These are phyloP conservation scores for Euclidia mi DNA, from an alignment of 2,888 invertebrate species.

Conservation along the genomic window DNA sequence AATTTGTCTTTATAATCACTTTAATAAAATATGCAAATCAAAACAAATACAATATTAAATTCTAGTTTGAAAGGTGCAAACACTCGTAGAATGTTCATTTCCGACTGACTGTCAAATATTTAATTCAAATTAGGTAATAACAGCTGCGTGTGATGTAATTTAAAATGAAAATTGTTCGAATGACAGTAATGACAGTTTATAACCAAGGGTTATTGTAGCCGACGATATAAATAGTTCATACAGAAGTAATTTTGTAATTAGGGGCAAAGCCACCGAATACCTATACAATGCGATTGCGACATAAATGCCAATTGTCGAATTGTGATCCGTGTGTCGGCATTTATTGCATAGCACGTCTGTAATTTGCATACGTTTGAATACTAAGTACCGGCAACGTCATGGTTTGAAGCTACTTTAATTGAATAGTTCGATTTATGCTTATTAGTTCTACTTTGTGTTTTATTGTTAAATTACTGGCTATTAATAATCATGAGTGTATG, in stretches of 20 bases:
- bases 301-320: conserved; percentile 88
- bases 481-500: conserved; percentile 21
- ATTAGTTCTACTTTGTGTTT: conserved; percentile 75
- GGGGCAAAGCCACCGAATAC: conserved; percentile 39
- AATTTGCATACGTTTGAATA: conserved; percentile 90
- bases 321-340: conserved; percentile 88
- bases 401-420: conserved; percentile 87
- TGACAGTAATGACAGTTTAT: conserved; percentile 36
- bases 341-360: conserved; percentile 89
- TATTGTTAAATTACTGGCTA: conserved; percentile 52
- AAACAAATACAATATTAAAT: conserved; percentile 44
- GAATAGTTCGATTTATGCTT: conserved; percentile 86
- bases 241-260: conserved; percentile 47
- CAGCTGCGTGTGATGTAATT: conserved; percentile 35
- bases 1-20: background rate
- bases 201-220: conserved; percentile 26
- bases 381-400: conserved; percentile 84
- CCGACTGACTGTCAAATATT: conserved; percentile 39
- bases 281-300: conserved; percentile 78
- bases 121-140: conserved; percentile 44
- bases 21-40: conserved; percentile 26
- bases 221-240: conserved; percentile 39
- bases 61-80: conserved; percentile 31
- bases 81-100: conserved; percentile 47
- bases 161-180: conserved; percentile 36